Conservation (phyloP, 2,888 invertebrate species). For the Drosophila formosana region DNA sequence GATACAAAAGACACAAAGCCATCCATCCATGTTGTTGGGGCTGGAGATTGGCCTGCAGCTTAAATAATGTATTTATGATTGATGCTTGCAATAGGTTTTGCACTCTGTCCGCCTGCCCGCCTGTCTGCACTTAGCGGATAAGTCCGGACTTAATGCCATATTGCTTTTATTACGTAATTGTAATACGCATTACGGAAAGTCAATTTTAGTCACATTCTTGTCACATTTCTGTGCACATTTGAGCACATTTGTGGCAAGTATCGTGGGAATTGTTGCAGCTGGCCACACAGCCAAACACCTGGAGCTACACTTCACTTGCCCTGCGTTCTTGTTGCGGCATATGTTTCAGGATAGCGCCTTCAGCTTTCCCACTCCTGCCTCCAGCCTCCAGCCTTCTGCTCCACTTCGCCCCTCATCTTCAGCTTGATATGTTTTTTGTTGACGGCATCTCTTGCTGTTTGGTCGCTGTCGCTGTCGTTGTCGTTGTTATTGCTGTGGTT, state of each 20-base stretch:
- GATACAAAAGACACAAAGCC: constrained; percentile 29
- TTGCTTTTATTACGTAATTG: constrained; percentile 46
- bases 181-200: constrained; percentile 47
- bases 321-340: constrained; percentile 14
- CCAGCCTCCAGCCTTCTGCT: neutral
- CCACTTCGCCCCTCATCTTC: constrained; percentile 9
- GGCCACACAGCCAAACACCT: constrained; percentile 58
- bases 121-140: constrained; percentile 32
- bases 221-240: constrained; percentile 28
- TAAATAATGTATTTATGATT: constrained; percentile 68
- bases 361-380: neutral
- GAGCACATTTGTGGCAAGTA: constrained; percentile 34
- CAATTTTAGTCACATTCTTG: constrained; percentile 39
- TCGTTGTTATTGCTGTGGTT: constrained; percentile 24
- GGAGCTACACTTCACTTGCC: constrained; percentile 65
- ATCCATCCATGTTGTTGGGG: constrained; percentile 23
- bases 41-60: constrained; percentile 40
- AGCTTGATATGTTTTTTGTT: neutral
- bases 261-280: constrained; percentile 62
- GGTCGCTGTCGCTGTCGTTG: neutral
- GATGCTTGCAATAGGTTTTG: constrained; percentile 58
- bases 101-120: neutral
- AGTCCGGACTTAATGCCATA: constrained; percentile 45
- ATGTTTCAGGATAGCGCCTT: constrained; percentile 20
- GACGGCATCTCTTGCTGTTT: constrained; percentile 16